phyloP scores from a whole-genome alignment of 2,888 invertebrate genomes.

The Cephus spinipes region DNA sequence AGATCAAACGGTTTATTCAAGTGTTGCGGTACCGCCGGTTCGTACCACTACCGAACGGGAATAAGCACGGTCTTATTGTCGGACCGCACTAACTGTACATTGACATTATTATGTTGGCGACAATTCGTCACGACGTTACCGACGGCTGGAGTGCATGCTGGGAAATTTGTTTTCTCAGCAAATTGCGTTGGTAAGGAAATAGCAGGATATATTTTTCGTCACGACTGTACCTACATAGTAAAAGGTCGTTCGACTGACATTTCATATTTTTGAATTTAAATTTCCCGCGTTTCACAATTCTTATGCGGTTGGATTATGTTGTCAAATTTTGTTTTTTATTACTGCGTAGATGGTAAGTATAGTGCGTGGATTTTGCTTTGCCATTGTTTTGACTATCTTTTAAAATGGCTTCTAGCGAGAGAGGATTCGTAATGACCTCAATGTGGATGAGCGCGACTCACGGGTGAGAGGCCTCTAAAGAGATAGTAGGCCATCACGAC shows the following conservation, averaged over 20 bases:
- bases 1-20: not conserved
- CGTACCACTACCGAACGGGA: constrained; percentile 13
- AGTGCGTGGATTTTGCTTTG: not conserved
- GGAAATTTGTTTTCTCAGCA: not conserved
- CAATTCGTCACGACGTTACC: not conserved
- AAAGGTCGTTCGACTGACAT: not conserved
- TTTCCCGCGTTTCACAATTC: not conserved
- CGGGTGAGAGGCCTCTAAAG: constrained; percentile 61
- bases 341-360: not conserved
- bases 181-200: not conserved
- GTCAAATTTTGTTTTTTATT: not conserved
- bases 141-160: not conserved
- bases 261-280: not conserved
- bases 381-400: not conserved
- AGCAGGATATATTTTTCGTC: not conserved
- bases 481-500: constrained; percentile 62
- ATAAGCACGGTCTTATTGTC: constrained; percentile 20
- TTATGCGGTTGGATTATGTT: not conserved
- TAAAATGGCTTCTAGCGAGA: not conserved
- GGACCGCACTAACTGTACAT: constrained; percentile 39
- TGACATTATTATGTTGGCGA: constrained; percentile 39
- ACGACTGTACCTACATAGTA: not conserved
- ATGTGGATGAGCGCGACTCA: constrained; percentile 59
- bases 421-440: constrained; percentile 61
- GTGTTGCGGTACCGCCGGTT: not conserved